Base-by-base conservation (phyloP, 2,113 vertebrate genomes). In the Cisticola juncidis region DNA sequence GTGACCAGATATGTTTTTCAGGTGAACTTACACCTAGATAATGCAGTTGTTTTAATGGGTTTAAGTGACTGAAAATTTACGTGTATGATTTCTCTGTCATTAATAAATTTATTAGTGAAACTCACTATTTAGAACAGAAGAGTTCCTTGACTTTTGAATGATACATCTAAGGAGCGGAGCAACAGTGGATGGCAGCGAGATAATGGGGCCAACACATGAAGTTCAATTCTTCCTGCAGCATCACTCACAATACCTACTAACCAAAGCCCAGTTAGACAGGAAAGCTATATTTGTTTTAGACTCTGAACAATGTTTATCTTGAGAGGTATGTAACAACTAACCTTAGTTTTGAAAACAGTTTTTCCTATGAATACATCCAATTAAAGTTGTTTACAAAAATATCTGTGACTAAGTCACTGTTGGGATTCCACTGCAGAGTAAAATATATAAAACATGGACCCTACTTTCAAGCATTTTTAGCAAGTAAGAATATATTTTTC, bases 91-190 rank as follows among this genome's bases (percentile, higher is more conserved):
- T 93, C 90, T 82, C 80, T 96, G 53, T 92, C 26, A 95, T 88
- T 48, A 86, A 47, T 78, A 89, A 69, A 88, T 80, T 94, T 95
- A 82, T 56, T 94, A 95, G 91, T 62, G 12, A 96, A 86, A 82
- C 29, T 24, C 25, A 15, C 8, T 95, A 54, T 48, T 88, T 64
- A 82, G 78, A 84, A 87, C 18, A 47, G 40, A 73, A 60, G n/a
- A 87, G 19, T 74, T 91, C 54, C 23, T 64, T 86, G 45, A 21
- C 15, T 93, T 94, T 96, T 70, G 24, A 28, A 80, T 60, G 61
- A 44, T 60, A 62, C 17, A 53, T 68, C 57, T 80, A 71, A 57
- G 70, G 53, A 93, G 17, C 9, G 10, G 12, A 71, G 57, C 7
- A 76, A 80, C n/a, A 57, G 15, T 64, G 47, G 74, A 81, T 8